Conservation (phyloP, 2,888 invertebrate species). For the Prosopocoilus inquinatus region DNA sequence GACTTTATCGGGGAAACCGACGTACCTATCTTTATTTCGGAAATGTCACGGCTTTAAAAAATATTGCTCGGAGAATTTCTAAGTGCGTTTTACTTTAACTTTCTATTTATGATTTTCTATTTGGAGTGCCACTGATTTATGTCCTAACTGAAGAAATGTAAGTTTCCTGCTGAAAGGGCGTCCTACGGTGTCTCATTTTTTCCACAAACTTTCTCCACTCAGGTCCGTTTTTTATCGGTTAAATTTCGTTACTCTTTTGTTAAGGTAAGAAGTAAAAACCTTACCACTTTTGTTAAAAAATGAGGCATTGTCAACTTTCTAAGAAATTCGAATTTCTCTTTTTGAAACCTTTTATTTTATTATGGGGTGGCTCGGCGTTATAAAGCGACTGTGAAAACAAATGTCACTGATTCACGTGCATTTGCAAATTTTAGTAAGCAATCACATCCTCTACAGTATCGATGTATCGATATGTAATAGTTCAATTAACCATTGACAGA, state of each 20-base stretch:
- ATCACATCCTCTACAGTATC: constrained; percentile 16
- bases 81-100: background rate
- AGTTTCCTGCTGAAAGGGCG: background rate
- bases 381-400: too few relatives aligned
- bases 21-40: background rate
- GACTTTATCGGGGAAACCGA: background rate
- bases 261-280: constrained; percentile 10
- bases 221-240: constrained; percentile 10
- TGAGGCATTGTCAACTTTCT: background rate
- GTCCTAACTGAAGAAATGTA: too few relatives aligned
- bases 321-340: constrained; percentile 10
- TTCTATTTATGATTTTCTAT: background rate
- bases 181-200: background rate
- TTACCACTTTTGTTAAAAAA: constrained; percentile 9
- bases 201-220: constrained; percentile 12
- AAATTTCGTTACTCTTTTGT: constrained; percentile 16
- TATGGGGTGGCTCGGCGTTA: background rate
- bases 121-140: too few relatives aligned
- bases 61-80: background rate
- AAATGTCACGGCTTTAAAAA: too few relatives aligned
- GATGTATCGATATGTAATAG: constrained; percentile 33
- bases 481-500: constrained; percentile 37
- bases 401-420: background rate
- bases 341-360: background rate
- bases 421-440: constrained; percentile 5